Evolutionary conservation across 1,140 invertebrate species (phyloP).

Genomic region (Portunus trituberculatus): DNA sequence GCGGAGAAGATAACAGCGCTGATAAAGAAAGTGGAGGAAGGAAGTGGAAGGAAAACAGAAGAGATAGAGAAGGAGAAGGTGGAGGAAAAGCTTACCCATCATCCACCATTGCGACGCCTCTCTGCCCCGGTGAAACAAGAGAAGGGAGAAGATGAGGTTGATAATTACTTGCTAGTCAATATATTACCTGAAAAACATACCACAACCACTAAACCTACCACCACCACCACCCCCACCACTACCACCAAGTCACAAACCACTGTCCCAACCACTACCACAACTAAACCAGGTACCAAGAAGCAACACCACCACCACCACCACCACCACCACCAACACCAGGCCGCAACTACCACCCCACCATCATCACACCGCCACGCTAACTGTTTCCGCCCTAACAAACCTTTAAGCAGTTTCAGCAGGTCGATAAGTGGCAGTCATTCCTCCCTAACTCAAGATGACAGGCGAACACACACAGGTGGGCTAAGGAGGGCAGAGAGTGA

Average conservation of each 20-base stretch:
- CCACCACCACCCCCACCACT: background rate
- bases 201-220: background rate
- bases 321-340: background rate
- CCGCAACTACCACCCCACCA: too few species aligned
- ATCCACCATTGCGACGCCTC: constrained; percentile 50
- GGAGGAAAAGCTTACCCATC: constrained; percentile 34
- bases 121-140: constrained; percentile 28
- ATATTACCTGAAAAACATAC: constrained; percentile 18
- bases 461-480: background rate
- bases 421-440: background rate
- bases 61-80: background rate
- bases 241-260: background rate
- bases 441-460: background rate
- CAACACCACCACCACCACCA: background rate
- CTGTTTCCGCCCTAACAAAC: background rate
- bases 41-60: background rate
- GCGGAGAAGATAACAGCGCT: background rate
- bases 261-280: background rate
- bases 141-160: constrained; percentile 7
- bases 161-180: constrained; percentile 52
- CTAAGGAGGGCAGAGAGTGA: background rate
- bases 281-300: background rate
- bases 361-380: background rate
- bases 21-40: background rate
- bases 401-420: background rate